A percentile compares a stretch with the other conserved stretches of the same genome.
Evolutionary conservation across 2,888 invertebrate genomes (phyloP).

Genomic region (Yponomeuta malinellus): DNA sequence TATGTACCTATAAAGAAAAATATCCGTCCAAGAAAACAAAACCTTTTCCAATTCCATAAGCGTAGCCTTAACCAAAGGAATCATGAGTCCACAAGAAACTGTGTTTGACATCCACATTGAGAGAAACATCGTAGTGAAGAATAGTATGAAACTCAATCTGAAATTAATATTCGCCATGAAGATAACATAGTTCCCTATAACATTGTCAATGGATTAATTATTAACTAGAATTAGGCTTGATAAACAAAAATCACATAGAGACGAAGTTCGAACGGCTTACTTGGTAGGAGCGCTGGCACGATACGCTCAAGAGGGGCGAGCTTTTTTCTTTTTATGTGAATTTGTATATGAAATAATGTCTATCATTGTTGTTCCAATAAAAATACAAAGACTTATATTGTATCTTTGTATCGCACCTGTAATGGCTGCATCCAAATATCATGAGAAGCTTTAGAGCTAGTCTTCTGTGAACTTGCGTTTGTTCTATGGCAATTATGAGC

Average conservation of each 20-base stretch:
- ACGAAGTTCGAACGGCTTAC: no score
- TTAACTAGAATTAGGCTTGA: no score
- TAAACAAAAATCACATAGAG: no score
- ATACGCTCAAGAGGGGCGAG: no score
- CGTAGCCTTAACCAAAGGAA: conserved; percentile 51
- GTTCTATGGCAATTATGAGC: conserved; percentile 44
- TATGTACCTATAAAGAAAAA: no score
- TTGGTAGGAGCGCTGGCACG: no score
- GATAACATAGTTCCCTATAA: no score
- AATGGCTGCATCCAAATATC: conserved; percentile 56
- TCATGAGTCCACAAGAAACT: conserved; percentile 54
- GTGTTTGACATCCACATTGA: conserved; percentile 55
- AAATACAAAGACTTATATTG: not conserved
- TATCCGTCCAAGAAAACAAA: not conserved
- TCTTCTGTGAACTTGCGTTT: conserved; percentile 41
- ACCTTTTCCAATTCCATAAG: conserved; percentile 52
- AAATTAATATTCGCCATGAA: conserved; percentile 18
- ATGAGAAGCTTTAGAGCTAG: conserved; percentile 47
- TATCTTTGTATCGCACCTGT: conserved; percentile 34
- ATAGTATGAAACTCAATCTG: conserved; percentile 55
- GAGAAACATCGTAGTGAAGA: conserved; percentile 44
- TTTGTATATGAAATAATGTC: no score
- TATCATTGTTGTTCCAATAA: no score
- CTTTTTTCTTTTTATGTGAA: no score
- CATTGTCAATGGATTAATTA: no score